Conservation (phyloP, 2,113 vertebrate genomes). For the Echinops telfairi region DNA sequence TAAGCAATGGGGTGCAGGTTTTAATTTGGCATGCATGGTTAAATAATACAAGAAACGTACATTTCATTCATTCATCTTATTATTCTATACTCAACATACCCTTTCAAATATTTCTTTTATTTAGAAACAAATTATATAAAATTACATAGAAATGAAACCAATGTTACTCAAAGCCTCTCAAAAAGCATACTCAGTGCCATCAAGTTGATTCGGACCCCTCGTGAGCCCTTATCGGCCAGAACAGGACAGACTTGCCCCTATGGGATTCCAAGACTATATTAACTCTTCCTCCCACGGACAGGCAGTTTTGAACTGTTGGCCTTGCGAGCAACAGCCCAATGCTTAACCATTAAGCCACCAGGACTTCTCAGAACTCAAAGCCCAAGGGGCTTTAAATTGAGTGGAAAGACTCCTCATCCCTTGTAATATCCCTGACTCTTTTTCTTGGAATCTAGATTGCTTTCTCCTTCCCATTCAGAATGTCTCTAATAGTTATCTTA, state of each 20-base stretch:
- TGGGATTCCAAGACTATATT: too few species aligned
- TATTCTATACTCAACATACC: background rate
- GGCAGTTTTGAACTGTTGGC: too few species aligned
- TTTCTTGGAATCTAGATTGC: background rate
- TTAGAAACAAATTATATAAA: background rate
- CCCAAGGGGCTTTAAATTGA: background rate
- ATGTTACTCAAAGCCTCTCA: background rate
- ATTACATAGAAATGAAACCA: background rate
- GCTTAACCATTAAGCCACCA: too few species aligned
- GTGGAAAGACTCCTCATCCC: background rate
- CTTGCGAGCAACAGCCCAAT: too few species aligned
- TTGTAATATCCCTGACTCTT: conserved; percentile 1
- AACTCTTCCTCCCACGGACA: too few species aligned
- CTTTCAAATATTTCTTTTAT: background rate
- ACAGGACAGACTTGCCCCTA: too few species aligned
- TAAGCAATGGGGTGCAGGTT: background rate
- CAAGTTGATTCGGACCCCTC: too few species aligned
- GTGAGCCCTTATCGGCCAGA: too few species aligned
- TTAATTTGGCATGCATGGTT: background rate
- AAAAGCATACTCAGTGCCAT: too few species aligned
- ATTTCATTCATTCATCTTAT: background rate
- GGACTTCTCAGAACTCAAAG: too few species aligned
- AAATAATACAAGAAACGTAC: background rate
- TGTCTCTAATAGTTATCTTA: background rate
- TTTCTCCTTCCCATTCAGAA: background rate